These are phyloP conservation scores for Sminthurides bifidus DNA, from an alignment of 1,140 invertebrate genomes.

Conservation along the genomic window DNA sequence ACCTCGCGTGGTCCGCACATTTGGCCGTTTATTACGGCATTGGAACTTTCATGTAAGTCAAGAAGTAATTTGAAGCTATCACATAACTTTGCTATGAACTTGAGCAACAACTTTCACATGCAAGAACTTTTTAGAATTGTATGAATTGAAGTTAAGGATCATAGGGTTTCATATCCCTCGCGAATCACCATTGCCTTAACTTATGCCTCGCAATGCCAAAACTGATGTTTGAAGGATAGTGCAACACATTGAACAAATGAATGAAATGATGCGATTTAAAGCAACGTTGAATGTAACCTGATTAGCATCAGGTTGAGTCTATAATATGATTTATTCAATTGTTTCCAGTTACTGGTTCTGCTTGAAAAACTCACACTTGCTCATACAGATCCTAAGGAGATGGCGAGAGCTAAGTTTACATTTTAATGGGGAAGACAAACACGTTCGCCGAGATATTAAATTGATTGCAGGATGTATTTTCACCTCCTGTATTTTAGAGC, in stretches of 20 bases:
- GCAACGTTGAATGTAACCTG: too few relatives aligned
- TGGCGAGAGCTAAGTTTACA: conserved; percentile 9
- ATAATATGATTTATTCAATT: too few relatives aligned
- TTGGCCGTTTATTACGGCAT: conserved; percentile 2
- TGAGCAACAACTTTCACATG: not conserved
- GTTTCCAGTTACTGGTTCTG: conserved; percentile 13
- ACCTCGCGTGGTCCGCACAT: conserved; percentile 1
- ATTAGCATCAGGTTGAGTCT: too few relatives aligned
- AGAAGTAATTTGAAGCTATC: not conserved
- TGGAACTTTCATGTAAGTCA: not conserved
- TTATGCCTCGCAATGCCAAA: too few relatives aligned
- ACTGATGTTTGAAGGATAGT: too few relatives aligned
- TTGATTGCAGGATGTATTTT: conserved; percentile 14
- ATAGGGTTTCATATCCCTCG: too few relatives aligned
- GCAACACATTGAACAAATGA: too few relatives aligned
- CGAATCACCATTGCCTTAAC: too few relatives aligned
- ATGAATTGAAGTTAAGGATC: too few relatives aligned
- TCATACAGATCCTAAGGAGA: conserved; percentile 3
- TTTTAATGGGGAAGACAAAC: conserved; percentile 8
- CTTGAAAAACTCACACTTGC: not conserved
- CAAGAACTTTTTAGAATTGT: too few relatives aligned
- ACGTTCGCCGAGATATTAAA: conserved; percentile 14
- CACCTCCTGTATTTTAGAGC: conserved; percentile 20
- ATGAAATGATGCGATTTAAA: too few relatives aligned
- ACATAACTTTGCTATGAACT: not conserved